phyloP scores from a whole-genome alignment of 2,888 invertebrate genomes.

The Sinhomidia bicolor region DNA sequence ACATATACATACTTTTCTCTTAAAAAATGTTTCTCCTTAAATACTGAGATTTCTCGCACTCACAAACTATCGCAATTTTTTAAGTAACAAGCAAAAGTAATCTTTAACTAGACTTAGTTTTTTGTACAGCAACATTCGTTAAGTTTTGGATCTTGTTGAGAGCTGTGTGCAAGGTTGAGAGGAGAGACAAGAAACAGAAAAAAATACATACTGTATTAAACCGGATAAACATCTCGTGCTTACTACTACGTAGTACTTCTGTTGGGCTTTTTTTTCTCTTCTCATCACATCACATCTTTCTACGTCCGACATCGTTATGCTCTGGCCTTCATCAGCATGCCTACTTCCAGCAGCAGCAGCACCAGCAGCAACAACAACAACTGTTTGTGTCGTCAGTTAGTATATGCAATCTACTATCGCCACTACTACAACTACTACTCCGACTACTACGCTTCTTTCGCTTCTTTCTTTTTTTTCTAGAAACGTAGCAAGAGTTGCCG shows the following conservation, averaged over 20 bases:
- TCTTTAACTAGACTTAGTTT: too few species aligned
- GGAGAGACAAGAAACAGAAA: background rate
- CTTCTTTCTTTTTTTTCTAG: too few species aligned
- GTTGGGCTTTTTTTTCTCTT: background rate
- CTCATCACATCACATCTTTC: background rate
- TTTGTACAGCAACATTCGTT: too few species aligned
- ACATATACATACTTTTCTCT: too few species aligned
- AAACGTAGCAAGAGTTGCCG: background rate
- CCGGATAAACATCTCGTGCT: too few species aligned
- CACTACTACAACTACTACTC: too few species aligned
- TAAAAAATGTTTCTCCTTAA: too few species aligned
- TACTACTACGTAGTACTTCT: background rate
- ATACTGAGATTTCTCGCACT: too few species aligned
- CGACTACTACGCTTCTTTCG: background rate
- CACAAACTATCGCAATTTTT: too few species aligned
- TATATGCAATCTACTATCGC: background rate
- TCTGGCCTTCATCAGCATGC: background rate
- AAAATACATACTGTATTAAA: too few species aligned
- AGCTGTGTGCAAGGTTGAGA: background rate
- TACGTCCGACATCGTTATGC: constrained; percentile 9
- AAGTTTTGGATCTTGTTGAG: too few species aligned
- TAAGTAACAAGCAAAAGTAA: too few species aligned
- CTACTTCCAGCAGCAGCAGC: background rate
- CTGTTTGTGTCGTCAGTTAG: background rate
- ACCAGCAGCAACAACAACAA: constrained; percentile 2